These are phyloP conservation scores for Carterocephalus palaemon DNA, from an alignment of 2,888 invertebrate genomes.

Conservation along the genomic window DNA sequence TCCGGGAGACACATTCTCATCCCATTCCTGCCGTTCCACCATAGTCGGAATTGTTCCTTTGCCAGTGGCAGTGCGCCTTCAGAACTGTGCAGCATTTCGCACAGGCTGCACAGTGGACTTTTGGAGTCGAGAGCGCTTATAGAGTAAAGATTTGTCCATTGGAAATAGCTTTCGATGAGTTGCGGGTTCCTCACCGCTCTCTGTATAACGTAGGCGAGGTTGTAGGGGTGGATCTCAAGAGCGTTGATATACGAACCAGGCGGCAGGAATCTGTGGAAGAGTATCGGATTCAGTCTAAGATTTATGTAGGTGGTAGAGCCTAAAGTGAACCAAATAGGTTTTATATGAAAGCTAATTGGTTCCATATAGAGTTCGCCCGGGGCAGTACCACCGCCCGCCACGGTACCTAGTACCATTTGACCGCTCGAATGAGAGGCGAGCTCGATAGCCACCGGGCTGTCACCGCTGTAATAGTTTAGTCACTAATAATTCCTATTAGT, in stretches of 20 bases:
- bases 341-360: no score
- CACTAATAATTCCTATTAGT: no score
- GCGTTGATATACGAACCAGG: conserved; percentile 55
- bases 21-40: conserved; percentile 51
- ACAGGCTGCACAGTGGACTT: conserved; percentile 50
- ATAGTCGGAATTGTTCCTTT: conserved; percentile 43
- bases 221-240: conserved; percentile 44
- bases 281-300: not conserved
- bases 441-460: no score
- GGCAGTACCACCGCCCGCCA: no score
- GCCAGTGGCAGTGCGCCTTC: conserved; percentile 29
- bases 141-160: conserved; percentile 54
- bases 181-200: conserved; percentile 36
- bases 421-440: no score
- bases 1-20: conserved; percentile 47
- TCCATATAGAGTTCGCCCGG: no score
- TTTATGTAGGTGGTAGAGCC: no score
- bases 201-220: conserved; percentile 47
- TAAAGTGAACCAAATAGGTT: no score
- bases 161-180: conserved; percentile 46
- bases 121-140: not conserved
- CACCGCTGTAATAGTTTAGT: not conserved
- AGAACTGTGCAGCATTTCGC: conserved; percentile 40
- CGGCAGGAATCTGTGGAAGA: conserved; percentile 48
- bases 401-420: no score